Evolutionary conservation across 2,888 invertebrate species (phyloP).

Genomic region (Stratiomys singularior): DNA sequence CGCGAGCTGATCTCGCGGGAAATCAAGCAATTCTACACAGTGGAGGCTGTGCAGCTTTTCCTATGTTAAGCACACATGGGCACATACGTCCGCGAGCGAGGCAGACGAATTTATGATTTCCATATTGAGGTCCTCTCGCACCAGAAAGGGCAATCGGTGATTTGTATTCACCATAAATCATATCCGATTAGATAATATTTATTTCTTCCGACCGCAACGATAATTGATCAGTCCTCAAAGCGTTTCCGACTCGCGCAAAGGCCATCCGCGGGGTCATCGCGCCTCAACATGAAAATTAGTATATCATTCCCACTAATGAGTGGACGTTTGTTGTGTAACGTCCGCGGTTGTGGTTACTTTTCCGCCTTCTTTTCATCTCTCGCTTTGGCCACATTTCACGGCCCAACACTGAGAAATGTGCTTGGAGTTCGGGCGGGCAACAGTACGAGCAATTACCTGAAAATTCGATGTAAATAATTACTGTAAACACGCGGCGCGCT

Average conservation of each 20-base stretch:
- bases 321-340: not conserved
- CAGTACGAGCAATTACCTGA: slow-evolving; percentile 18
- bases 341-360: not conserved
- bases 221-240: not conserved
- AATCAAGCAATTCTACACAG: too few species aligned
- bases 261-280: slow-evolving; percentile 1
- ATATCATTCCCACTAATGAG: not conserved
- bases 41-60: too few species aligned
- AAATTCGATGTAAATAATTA: slow-evolving; percentile 31
- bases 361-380: slow-evolving; percentile 14
- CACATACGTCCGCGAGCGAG: too few species aligned
- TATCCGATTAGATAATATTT: too few species aligned
- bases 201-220: too few species aligned
- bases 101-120: too few species aligned
- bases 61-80: too few species aligned
- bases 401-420: not conserved
- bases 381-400: not conserved
- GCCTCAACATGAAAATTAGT: not conserved
- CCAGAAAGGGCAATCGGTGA: too few species aligned
- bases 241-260: not conserved
- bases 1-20: too few species aligned
- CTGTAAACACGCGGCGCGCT: not conserved
- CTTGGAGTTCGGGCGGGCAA: not conserved
- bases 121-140: too few species aligned
- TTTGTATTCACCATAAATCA: too few species aligned